phyloP scores from a whole-genome alignment of 2,797 vertebrate species.

The Molossus alvarezi region DNA sequence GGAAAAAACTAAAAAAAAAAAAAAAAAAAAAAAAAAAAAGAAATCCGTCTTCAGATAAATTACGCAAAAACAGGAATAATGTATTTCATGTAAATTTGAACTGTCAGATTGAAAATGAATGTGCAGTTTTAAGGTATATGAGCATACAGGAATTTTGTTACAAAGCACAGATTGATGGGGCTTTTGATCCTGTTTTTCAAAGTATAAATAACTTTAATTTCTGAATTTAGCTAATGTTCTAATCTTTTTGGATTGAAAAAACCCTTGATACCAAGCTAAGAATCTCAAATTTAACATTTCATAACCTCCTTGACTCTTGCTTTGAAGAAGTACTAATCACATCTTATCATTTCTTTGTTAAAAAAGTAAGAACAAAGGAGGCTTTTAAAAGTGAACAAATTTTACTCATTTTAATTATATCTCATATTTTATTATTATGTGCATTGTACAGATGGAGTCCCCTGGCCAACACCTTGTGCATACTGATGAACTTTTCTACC shows the following conservation, averaged over 20 bases:
- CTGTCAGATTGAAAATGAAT: not conserved
- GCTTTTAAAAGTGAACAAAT: not conserved
- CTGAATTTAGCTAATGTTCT: not conserved
- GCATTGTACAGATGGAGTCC: not conserved
- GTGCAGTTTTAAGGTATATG: not conserved
- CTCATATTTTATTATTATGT: not conserved
- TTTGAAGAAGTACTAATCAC: constrained; percentile 27
- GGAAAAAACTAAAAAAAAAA: too few species aligned
- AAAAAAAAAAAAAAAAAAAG: too few species aligned
- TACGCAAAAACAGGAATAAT: not conserved
- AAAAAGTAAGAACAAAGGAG: not conserved
- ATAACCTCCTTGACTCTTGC: not conserved
- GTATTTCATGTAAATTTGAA: constrained; percentile 6
- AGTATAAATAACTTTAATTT: not conserved
- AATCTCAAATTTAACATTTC: not conserved
- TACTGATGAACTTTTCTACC: not conserved
- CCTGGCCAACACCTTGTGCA: not conserved
- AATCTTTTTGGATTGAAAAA: constrained; percentile 20
- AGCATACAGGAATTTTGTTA: not conserved
- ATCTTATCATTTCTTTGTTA: not conserved
- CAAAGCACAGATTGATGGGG: not conserved
- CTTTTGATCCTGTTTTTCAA: not conserved
- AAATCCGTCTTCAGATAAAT: not conserved
- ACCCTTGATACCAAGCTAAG: not conserved
- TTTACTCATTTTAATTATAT: not conserved